These are phyloP conservation scores for Elanoides forficatus DNA, from an alignment of 2,113 vertebrate species.

Conservation along the genomic window DNA sequence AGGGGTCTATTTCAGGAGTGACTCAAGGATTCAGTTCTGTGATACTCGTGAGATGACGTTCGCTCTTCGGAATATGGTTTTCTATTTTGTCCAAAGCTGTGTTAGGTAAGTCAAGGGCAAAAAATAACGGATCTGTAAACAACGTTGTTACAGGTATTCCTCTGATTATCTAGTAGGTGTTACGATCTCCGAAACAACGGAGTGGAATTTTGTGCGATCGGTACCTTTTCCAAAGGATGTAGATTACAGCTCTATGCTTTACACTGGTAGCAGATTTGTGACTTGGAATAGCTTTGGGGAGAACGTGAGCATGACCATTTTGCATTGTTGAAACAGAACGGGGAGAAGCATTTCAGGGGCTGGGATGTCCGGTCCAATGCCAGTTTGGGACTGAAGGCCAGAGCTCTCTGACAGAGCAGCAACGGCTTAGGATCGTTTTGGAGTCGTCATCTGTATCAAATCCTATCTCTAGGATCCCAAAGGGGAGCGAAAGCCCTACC, in stretches of 20 bases:
- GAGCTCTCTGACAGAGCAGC: neutral
- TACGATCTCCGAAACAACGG: neutral
- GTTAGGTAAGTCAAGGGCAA: neutral
- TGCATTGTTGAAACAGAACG: neutral
- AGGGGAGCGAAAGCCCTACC: fast-evolving
- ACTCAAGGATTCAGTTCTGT: neutral
- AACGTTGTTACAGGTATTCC: neutral
- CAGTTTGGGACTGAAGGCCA: neutral
- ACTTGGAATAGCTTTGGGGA: neutral
- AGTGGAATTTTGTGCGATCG: fast-evolving
- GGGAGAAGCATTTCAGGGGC: neutral
- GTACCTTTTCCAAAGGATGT: neutral
- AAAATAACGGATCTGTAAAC: neutral
- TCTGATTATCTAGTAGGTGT: neutral
- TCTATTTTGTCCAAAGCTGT: neutral
- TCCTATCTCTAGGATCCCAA: fast-evolving
- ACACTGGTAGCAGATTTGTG: fast-evolving
- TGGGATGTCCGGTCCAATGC: neutral
- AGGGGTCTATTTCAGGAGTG: fast-evolving
- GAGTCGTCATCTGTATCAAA: fast-evolving
- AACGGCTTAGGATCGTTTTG: neutral
- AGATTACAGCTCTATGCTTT: fast-evolving
- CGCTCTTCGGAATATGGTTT: neutral
- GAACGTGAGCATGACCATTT: fast-evolving
- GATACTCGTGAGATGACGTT: neutral